These are phyloP conservation scores for Cyaniris semiargus DNA, from an alignment of 2,888 invertebrate species.

Conservation along the genomic window DNA sequence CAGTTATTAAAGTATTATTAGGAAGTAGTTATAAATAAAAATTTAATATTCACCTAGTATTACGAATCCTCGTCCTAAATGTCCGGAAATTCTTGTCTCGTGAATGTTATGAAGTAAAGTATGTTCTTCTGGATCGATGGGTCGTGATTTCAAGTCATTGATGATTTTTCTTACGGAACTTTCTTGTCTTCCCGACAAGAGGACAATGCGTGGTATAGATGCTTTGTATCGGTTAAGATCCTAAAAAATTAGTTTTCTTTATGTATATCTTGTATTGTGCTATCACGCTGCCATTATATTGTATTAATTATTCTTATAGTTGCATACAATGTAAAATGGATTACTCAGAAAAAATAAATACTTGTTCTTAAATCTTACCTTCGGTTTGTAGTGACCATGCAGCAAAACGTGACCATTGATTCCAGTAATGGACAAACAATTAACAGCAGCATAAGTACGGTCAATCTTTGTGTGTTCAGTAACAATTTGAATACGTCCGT, in stretches of 20 bases:
- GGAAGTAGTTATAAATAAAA: too few relatives aligned
- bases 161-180: slow-evolving; percentile 51
- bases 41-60: slow-evolving; percentile 57
- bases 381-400: slow-evolving; percentile 56
- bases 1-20: too few relatives aligned
- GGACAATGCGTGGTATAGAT: slow-evolving; percentile 57
- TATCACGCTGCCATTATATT: too few relatives aligned
- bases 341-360: too few relatives aligned
- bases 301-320: too few relatives aligned
- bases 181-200: slow-evolving; percentile 59
- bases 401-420: slow-evolving; percentile 59
- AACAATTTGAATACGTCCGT: slow-evolving; percentile 79
- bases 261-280: too few relatives aligned
- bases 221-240: slow-evolving; percentile 53
- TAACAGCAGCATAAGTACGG: slow-evolving; percentile 69
- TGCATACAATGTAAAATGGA: too few relatives aligned
- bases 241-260: slow-evolving; percentile 44
- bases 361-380: too few relatives aligned
- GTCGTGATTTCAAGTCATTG: slow-evolving; percentile 53
- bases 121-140: slow-evolving; percentile 63
- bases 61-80: slow-evolving; percentile 62
- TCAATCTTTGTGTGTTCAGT: slow-evolving; percentile 77
- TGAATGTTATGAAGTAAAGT: slow-evolving; percentile 63
- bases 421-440: slow-evolving; percentile 61
- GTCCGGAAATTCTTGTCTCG: slow-evolving; percentile 52